A percentile compares a stretch with the other conserved stretches of the same genome.
Conservation (phyloP, 2,113 vertebrate species). For the Mola mola region DNA sequence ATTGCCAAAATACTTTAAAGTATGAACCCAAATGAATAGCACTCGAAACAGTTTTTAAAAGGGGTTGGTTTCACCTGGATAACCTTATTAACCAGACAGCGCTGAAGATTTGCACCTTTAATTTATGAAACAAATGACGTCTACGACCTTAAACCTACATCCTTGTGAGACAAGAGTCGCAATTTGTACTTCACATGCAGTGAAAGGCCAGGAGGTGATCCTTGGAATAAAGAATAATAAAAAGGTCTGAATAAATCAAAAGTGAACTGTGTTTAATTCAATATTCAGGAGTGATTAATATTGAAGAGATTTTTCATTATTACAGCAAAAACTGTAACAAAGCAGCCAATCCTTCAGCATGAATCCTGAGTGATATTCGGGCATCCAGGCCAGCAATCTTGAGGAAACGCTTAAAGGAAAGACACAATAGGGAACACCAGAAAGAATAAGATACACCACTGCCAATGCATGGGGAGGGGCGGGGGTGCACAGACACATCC, state of each 20-base stretch:
- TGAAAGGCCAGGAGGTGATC: constrained; percentile 78
- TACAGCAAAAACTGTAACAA: constrained; percentile 26
- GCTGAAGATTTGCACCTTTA: constrained; percentile 78
- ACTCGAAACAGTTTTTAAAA: constrained; percentile 67
- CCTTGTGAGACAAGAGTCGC: constrained; percentile 77
- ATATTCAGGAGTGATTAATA: constrained; percentile 6
- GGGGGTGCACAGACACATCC: constrained; percentile 39
- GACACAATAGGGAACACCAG: constrained; percentile 35
- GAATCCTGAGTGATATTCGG: too few species aligned
- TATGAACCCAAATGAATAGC: constrained; percentile 65
- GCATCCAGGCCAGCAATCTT: constrained; percentile 56
- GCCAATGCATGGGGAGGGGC: constrained; percentile 25
- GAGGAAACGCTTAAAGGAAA: constrained; percentile 50
- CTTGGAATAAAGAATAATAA: constrained; percentile 77
- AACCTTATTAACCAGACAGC: constrained; percentile 84
- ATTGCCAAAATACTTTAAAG: constrained; percentile 78
- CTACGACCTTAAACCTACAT: constrained; percentile 71
- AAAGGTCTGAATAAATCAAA: constrained; percentile 76
- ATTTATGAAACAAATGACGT: constrained; percentile 84
- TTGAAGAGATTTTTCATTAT: background rate
- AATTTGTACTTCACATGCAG: constrained; percentile 70
- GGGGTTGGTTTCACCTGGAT: constrained; percentile 78
- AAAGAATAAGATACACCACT: constrained; percentile 39
- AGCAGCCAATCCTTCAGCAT: constrained; percentile 42
- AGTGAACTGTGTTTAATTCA: constrained; percentile 16